Conservation (phyloP, 1,140 invertebrate genomes). For the Drosophila subobscura region DNA sequence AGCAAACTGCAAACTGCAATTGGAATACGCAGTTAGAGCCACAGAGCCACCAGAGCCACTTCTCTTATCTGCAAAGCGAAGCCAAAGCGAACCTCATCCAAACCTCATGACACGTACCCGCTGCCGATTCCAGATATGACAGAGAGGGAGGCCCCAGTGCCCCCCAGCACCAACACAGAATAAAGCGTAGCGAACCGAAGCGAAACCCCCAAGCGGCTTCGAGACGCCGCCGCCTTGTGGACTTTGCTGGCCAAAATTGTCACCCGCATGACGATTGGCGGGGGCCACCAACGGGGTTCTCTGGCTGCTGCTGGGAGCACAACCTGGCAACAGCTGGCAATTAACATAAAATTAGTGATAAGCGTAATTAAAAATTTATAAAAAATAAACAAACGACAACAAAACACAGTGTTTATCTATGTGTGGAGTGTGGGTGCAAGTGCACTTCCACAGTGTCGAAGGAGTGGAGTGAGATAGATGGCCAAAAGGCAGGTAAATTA, state of each 20-base stretch:
- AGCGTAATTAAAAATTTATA: conserved; percentile 74
- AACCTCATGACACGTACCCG: conserved; percentile 61
- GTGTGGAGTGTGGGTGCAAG: conserved; percentile 5
- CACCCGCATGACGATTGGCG: conserved; percentile 55
- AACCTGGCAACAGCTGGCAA: conserved; percentile 64
- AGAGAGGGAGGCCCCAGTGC: conserved; percentile 10
- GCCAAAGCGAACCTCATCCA: conserved; percentile 1
- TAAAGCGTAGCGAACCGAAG: too few species aligned
- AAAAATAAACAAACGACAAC: conserved; percentile 46
- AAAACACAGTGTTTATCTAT: conserved; percentile 62
- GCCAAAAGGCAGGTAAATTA: conserved; percentile 17
- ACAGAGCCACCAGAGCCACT: conserved; percentile 4
- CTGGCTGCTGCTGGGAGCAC: conserved; percentile 30
- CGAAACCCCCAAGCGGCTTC: too few species aligned
- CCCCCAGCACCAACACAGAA: neutral
- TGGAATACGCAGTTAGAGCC: conserved; percentile 42
- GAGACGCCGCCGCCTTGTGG: conserved; percentile 1
- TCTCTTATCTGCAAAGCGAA: conserved; percentile 35
- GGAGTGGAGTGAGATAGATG: conserved; percentile 21
- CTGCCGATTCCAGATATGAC: conserved; percentile 48
- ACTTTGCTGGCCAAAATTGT: conserved; percentile 45
- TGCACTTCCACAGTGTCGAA: conserved; percentile 26
- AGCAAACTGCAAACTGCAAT: conserved; percentile 36
- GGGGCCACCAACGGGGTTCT: conserved; percentile 29
- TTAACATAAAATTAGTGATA: conserved; percentile 81